Percentiles rank a stretch among this genome's conserved stretches.
Conservation (phyloP, 2,797 vertebrate genomes). For the Microctenopoma steveboyesi region DNA sequence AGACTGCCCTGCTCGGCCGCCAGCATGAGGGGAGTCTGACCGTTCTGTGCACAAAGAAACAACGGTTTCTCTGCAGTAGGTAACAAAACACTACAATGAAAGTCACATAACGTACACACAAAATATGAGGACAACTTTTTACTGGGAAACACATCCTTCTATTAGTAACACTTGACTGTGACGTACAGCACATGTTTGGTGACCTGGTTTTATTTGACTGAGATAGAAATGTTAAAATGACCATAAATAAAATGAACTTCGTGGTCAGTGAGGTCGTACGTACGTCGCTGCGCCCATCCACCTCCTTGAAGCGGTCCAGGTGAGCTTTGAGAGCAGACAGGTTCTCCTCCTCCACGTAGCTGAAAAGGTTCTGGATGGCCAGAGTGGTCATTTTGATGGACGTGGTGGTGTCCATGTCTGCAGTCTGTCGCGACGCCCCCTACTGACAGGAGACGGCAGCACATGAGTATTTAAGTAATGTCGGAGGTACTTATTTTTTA, state of each 20-base stretch:
- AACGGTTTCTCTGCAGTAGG: conserved; percentile 12
- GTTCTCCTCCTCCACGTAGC: conserved; percentile 96
- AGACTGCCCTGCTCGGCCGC: conserved; percentile 95
- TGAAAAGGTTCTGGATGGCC: conserved; percentile 93
- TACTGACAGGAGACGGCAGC: not conserved
- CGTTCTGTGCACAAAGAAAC: conserved; percentile 83
- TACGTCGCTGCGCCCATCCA: conserved; percentile 97
- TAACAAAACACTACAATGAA: not conserved
- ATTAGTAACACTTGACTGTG: not conserved
- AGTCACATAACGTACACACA: not conserved
- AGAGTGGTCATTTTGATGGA: conserved; percentile 93
- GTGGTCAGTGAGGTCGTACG: conserved; percentile 19
- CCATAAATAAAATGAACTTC: no score
- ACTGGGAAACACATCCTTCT: not conserved
- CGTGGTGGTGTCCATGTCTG: conserved; percentile 84
- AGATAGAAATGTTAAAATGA: no score
- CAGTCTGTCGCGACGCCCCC: conserved; percentile 4
- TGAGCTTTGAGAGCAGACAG: conserved; percentile 89
- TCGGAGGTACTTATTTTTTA: not conserved
- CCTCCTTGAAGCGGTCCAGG: conserved; percentile 96
- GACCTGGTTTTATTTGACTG: no score
- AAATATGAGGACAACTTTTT: no score
- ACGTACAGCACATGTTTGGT: no score
- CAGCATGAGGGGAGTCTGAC: conserved; percentile 96
- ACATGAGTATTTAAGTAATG: not conserved